Evolutionary conservation across 2,113 vertebrate species (phyloP).

Genomic region (Regulus satrapa): DNA sequence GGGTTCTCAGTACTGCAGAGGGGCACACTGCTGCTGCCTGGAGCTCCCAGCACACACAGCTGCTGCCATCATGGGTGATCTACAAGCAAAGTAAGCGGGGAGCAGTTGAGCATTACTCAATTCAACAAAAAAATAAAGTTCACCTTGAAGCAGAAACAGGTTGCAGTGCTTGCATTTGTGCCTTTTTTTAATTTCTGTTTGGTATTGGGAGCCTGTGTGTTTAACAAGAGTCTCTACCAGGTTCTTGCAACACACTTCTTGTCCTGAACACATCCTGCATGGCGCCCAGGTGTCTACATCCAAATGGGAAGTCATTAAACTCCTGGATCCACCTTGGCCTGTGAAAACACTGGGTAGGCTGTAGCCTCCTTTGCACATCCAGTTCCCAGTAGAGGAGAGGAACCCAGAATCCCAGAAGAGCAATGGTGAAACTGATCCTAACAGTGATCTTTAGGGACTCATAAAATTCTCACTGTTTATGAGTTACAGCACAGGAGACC

Average conservation of each 20-base stretch:
- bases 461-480: background rate
- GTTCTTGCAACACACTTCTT: constrained; percentile 11
- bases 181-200: background rate
- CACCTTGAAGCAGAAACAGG: background rate
- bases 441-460: background rate
- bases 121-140: background rate
- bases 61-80: background rate
- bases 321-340: background rate
- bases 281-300: background rate
- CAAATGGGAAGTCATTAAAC: constrained; percentile 12
- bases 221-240: background rate
- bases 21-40: background rate
- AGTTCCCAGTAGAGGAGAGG: background rate
- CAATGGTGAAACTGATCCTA: background rate
- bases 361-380: background rate
- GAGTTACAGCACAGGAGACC: background rate
- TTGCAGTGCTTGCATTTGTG: background rate
- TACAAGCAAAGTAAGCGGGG: background rate
- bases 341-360: background rate
- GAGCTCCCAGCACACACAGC: background rate
- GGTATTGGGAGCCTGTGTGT: background rate
- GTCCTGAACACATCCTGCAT: background rate
- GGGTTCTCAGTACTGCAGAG: background rate
- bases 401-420: background rate
- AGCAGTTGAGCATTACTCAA: background rate